Evolutionary conservation across 2,113 vertebrate species (phyloP).

Genomic region (Indicator maculatus): DNA sequence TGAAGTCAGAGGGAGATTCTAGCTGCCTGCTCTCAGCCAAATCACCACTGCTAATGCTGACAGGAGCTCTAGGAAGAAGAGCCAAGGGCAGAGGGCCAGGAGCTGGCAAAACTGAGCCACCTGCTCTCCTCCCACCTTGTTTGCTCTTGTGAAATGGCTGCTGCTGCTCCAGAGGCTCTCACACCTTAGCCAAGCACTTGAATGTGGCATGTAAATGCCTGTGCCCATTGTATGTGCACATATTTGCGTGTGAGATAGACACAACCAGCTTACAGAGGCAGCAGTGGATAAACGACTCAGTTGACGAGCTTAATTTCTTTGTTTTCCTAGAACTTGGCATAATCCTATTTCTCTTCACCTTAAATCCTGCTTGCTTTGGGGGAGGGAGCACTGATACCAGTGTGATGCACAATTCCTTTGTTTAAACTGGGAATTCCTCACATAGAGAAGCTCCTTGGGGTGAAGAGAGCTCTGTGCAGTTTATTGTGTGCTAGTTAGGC

Average conservation of each 20-base stretch:
- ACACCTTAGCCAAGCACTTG: not conserved
- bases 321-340: not conserved
- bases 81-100: constrained; percentile 53
- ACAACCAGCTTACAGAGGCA: not conserved
- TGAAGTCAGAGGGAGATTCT: not conserved
- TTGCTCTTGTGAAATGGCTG: constrained; percentile 43
- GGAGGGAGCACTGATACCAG: not conserved
- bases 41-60: not conserved
- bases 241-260: accelerated
- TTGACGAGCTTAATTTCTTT: not conserved
- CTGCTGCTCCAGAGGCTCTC: not conserved
- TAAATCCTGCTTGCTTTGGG: not conserved
- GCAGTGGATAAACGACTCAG: not conserved
- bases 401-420: not conserved
- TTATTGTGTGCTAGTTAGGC: not conserved
- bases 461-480: not conserved
- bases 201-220: accelerated
- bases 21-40: not conserved
- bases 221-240: not conserved
- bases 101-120: constrained; percentile 33
- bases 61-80: not conserved
- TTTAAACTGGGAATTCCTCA: constrained; percentile 37
- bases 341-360: not conserved
- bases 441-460: not conserved
- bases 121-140: constrained; percentile 49